phyloP scores from a whole-genome alignment of 2,113 vertebrate genomes.

The Phyllostomus discolor region DNA sequence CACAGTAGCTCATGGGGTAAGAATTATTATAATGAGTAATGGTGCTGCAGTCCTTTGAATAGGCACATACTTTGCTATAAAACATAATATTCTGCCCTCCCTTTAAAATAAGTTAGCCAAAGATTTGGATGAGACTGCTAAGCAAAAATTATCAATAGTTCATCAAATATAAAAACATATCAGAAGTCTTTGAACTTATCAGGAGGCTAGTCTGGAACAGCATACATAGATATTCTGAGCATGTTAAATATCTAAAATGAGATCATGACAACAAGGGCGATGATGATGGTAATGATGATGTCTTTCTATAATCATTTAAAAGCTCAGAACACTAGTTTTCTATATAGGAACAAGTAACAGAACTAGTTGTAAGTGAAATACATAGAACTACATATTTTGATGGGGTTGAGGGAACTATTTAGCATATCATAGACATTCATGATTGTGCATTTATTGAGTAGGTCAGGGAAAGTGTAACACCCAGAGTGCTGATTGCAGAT shows the following conservation, averaged over 20 bases:
- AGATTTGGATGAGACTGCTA: background rate
- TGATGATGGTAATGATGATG: background rate
- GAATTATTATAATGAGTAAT: background rate
- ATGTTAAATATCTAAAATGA: background rate
- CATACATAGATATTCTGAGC: background rate
- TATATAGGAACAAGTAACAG: background rate
- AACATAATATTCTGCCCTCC: background rate
- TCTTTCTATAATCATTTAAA: background rate
- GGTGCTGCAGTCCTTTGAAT: background rate
- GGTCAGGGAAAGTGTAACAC: conserved; percentile 47
- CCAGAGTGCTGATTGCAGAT: conserved; percentile 33
- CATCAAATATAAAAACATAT: background rate
- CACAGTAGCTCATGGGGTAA: background rate
- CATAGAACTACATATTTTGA: background rate
- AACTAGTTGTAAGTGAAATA: conserved; percentile 16
- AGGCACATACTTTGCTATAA: background rate
- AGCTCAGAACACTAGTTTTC: background rate
- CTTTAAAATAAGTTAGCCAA: background rate
- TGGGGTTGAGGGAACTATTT: conserved; percentile 13
- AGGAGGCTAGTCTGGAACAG: background rate
- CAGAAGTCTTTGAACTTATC: background rate
- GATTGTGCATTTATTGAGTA: conserved; percentile 27
- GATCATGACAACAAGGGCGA: background rate
- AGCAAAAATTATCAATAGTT: background rate
- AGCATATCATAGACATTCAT: conserved; percentile 18